Conservation (phyloP, 2,113 vertebrate species). For the Rhegmatorhina hoffmannsi region DNA sequence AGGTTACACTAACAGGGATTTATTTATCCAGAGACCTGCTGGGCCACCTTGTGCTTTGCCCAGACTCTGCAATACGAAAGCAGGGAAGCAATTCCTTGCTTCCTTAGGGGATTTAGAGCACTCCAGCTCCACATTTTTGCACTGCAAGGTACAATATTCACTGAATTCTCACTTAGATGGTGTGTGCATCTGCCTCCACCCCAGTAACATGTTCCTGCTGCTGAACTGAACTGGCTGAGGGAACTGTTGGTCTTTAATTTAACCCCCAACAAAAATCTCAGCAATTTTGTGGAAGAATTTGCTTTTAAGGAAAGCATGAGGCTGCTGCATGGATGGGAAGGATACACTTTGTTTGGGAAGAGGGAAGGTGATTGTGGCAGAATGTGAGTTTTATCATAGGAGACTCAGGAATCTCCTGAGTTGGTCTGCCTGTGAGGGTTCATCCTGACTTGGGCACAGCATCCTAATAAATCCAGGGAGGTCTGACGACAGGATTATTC, state of each 20-base stretch:
- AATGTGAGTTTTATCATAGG: not conserved
- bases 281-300: not conserved
- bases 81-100: not conserved
- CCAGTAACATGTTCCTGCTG: not conserved
- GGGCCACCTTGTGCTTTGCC: not conserved
- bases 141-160: not conserved
- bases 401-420: not conserved
- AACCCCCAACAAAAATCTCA: not conserved
- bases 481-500: not conserved
- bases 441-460: not conserved
- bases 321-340: not conserved
- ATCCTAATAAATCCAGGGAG: not conserved
- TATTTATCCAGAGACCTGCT: not conserved
- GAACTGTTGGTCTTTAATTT: not conserved
- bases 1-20: not conserved
- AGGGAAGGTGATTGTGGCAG: accelerated
- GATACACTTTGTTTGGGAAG: not conserved
- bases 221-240: not conserved
- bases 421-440: not conserved
- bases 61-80: not conserved
- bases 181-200: not conserved
- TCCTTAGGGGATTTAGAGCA: not conserved
- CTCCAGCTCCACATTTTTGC: not conserved
- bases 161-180: not conserved
- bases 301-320: not conserved